A percentile compares a stretch with the other conserved stretches of the same genome.
These are phyloP conservation scores for Silurus aristotelis DNA, from an alignment of 2,797 vertebrate species.

Conservation along the genomic window DNA sequence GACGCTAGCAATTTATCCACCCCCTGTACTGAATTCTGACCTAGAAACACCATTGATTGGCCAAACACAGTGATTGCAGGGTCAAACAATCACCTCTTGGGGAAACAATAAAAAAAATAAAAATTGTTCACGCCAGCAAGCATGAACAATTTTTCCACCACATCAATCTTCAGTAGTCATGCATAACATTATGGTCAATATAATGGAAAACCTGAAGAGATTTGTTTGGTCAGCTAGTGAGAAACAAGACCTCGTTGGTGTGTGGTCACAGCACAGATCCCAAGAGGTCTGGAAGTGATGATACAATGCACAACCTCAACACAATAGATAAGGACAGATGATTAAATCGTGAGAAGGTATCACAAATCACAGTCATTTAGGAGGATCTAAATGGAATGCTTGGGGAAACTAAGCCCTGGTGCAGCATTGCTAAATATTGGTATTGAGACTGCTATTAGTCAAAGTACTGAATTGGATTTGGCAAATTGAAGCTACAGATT, in stretches of 20 bases:
- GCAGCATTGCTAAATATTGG: too few relatives aligned
- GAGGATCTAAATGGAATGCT: not conserved
- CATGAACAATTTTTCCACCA: not conserved
- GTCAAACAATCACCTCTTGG: not conserved
- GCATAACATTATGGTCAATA: not conserved
- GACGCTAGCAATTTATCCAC: not conserved
- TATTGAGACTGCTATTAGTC: not conserved
- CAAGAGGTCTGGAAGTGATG: not conserved
- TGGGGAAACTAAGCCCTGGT: not conserved
- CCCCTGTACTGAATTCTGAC: not conserved
- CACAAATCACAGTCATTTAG: not conserved
- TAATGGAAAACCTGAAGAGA: not conserved
- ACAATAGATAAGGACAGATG: not conserved
- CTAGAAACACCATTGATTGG: not conserved
- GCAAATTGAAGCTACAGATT: too few relatives aligned
- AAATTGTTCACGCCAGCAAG: not conserved
- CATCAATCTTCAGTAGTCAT: not conserved
- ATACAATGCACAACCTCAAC: not conserved
- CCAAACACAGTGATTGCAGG: not conserved
- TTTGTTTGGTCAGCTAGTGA: not conserved
- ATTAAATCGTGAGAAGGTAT: not conserved
- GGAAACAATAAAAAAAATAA: not conserved
- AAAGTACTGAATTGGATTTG: not conserved
- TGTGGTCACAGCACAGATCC: not conserved
- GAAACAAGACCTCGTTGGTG: not conserved